These are phyloP conservation scores for Caranx melampygus DNA, from an alignment of 2,113 vertebrate genomes.

Conservation along the genomic window DNA sequence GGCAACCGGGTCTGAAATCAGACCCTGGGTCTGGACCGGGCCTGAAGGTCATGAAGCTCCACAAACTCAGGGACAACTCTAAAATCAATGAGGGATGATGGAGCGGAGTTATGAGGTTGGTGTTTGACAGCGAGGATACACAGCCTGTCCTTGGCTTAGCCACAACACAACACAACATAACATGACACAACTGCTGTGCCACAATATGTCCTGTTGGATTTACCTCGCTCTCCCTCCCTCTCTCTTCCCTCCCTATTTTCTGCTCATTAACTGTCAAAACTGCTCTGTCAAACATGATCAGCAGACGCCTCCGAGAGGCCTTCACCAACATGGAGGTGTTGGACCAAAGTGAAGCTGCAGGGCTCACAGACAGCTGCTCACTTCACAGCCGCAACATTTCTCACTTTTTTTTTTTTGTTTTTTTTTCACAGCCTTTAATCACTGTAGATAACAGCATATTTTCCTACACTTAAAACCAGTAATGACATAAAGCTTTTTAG, in stretches of 20 bases:
- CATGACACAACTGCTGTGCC: constrained; percentile 64
- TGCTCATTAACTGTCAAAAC: constrained; percentile 58
- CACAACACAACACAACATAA: constrained; percentile 47
- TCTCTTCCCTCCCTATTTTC: background rate
- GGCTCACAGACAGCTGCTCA: constrained; percentile 40
- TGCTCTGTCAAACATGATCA: constrained; percentile 60
- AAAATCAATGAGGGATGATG: constrained; percentile 48
- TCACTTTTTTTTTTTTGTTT: background rate
- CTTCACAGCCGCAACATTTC: constrained; percentile 20
- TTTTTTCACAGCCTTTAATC: background rate
- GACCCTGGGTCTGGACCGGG: constrained; percentile 36
- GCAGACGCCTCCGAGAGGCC: constrained; percentile 19
- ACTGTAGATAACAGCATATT: background rate
- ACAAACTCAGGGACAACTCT: constrained; percentile 20
- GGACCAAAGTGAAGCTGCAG: constrained; percentile 36
- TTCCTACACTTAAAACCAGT: background rate
- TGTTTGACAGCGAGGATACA: constrained; percentile 35
- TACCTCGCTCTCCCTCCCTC: constrained; percentile 16
- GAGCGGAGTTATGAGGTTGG: constrained; percentile 53
- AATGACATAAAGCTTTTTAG: background rate
- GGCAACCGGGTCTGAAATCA: constrained; percentile 23
- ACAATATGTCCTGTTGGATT: constrained; percentile 66
- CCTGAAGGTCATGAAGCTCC: constrained; percentile 44
- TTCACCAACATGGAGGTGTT: constrained; percentile 29
- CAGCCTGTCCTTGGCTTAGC: constrained; percentile 62